Evolutionary conservation across 2,113 vertebrate genomes (phyloP), one percentile per base, ranked within the genome.

Genomic region (Xiphorhynchus elegans): DNA sequence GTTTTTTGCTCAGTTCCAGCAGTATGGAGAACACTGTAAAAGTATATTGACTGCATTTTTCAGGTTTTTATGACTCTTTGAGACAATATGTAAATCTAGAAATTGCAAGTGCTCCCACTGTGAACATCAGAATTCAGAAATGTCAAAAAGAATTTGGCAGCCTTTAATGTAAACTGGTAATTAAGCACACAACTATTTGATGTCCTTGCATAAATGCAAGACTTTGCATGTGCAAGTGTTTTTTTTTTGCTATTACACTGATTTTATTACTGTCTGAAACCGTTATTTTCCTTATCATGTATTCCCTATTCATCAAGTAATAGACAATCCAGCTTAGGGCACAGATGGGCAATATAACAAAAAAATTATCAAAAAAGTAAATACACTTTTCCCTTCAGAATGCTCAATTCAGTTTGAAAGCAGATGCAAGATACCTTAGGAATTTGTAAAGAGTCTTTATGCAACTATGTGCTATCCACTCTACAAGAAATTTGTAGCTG

Each of bases 121-220:
- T 21, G 24, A 25, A 40, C 2, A 69, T 60, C 40, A 86, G 23
- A 93, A 73, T 39, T 4, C 44, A 85, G 49, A 88, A 64, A 39
- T 1, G 2, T 19, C 12, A 8, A 56, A 13, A 37, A 62, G 72
- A 88, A 80, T 35, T n/a, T 69, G 18, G 4, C 40, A 73, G 10
- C 1, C 12, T 17, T 78, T 88, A 68, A 39, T 17, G 4, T 33
- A 40, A 72, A 68, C 10, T 11, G 4, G 4, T 42, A 55, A 59
- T 42, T 78, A 46, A 2, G 0, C 0, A 1, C 23, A 63, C 0
- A 53, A 8, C 9, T 75, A 58, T 17, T 25, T 39, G 11, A n/a
- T 15, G 47, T 44, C 4, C 3, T 70, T 87, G 21, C 13, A 84
- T 35, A 93, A 78, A 46, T 24, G 13, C 11, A 28, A 2, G 8